Percentiles rank a stretch among this genome's conserved stretches.
These are phyloP conservation scores for Alouatta palliata DNA, from an alignment of 2,113 vertebrate species.

Conservation along the genomic window DNA sequence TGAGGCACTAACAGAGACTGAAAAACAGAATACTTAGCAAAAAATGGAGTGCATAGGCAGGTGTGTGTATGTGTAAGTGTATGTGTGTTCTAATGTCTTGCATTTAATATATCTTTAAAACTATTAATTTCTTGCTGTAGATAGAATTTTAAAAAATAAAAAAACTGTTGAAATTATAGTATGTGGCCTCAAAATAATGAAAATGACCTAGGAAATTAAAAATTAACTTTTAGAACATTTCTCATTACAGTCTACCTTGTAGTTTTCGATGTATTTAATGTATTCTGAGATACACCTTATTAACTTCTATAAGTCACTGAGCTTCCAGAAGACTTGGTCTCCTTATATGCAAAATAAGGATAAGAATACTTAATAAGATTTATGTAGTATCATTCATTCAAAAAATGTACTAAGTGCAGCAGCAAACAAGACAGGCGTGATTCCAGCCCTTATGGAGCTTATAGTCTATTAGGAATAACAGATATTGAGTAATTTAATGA, in stretches of 20 bases:
- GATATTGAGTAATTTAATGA: background rate
- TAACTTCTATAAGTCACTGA: background rate
- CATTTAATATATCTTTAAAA: background rate
- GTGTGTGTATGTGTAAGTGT: background rate
- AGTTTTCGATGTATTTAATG: background rate
- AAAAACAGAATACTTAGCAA: background rate
- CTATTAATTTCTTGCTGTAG: too few species aligned
- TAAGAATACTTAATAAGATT: background rate
- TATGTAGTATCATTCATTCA: background rate
- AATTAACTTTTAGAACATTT: background rate
- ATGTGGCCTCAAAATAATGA: background rate
- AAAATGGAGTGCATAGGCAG: background rate
- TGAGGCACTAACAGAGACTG: background rate
- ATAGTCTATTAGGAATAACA: background rate
- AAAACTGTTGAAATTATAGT: background rate
- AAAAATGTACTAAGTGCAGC: background rate
- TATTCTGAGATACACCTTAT: background rate
- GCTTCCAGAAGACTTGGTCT: background rate
- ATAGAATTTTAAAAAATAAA: too few species aligned
- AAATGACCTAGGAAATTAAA: background rate
- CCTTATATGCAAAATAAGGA: background rate
- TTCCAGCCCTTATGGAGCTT: background rate
- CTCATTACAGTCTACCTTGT: background rate
- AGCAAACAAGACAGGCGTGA: background rate
- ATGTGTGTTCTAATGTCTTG: background rate